Conservation (phyloP, 2,113 vertebrate species). For the Spea bombifrons region DNA sequence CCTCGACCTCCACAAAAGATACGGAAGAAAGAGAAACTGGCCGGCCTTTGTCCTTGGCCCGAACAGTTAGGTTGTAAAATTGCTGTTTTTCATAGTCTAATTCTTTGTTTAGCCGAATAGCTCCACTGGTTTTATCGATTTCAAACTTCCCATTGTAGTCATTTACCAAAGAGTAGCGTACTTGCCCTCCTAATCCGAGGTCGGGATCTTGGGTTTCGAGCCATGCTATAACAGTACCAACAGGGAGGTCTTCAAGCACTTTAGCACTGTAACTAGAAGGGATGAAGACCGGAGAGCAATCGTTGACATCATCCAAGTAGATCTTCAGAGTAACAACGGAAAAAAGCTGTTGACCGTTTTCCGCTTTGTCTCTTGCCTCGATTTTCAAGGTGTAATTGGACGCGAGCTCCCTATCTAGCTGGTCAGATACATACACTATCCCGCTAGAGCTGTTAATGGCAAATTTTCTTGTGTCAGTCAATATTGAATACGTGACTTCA, state of each 20-base stretch:
- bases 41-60: conserved; percentile 90
- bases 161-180: conserved; percentile 85
- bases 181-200: conserved; percentile 86
- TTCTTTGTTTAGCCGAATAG: conserved; percentile 86
- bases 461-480: conserved; percentile 87
- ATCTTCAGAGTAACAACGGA: conserved; percentile 80
- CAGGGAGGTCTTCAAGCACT: conserved; percentile 87
- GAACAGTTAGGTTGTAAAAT: conserved; percentile 91
- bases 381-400: conserved; percentile 85
- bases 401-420: conserved; percentile 83
- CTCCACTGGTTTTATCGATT: conserved; percentile 85
- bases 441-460: conserved; percentile 86
- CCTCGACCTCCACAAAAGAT: conserved; percentile 91
- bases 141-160: conserved; percentile 91
- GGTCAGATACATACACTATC: conserved; percentile 84
- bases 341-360: conserved; percentile 75
- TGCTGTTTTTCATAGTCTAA: conserved; percentile 93
- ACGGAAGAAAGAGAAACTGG: conserved; percentile 88
- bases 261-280: conserved; percentile 83
- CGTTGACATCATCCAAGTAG: conserved; percentile 87
- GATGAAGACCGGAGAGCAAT: conserved; percentile 89
- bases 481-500: conserved; percentile 80
- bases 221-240: conserved; percentile 93
- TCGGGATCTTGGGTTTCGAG: conserved; percentile 92
- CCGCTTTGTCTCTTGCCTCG: conserved; percentile 86